Base-by-base conservation (phyloP, 53 echinoderm and acorn worm genomes). In the Actinopyga echinites region DNA sequence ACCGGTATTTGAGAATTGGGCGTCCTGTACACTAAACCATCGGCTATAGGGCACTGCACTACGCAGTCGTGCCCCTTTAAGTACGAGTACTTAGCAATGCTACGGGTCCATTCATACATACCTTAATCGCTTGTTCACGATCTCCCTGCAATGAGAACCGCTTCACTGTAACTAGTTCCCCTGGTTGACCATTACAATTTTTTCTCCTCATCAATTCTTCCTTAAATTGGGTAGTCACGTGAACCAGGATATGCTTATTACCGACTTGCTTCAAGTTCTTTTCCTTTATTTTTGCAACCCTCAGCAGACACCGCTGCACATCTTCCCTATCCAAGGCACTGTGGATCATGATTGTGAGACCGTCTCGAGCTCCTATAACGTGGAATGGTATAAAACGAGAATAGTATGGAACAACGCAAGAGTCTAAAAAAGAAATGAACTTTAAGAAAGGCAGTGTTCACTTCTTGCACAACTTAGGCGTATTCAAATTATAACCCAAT, bases 141-240 rank as follows among this genome's bases (percentile, higher is more conserved):
- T 55, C 33, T 44, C 20, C 32, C 32, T 33, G 19, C 30, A 28
- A 29, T 32, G 24, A 21, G 52, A 75, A 28, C 30, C 55, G 10
- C 29, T 75, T 75, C 19, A 75, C 77, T 2, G 77, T 75, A 22
- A 75, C 77, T 19, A 75, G 45, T 31, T 75, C 54, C 9, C 6
- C 19, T 1, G 53, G 2, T 28, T 29, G 10, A 21, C 15, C 5
- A 13, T 24, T 2, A 6, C 10, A 25, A 2, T 26, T 49, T 42
- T 75, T 75, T 29, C 77, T 53, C 43, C 32, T 75, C 77, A 75
- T 75, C 15, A 75, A 32, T 32, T 75, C 77, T 21, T 75, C 77
- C 29, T 26, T 54, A 30, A 75, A 22, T 22, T 53, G 31, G 10
- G 11, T 17, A 15, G n/a, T 26, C 2, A 25, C 30, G 20, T 75